These are phyloP conservation scores for Hydrocynus forskahlii DNA, from an alignment of 2,797 vertebrate genomes.

Conservation along the genomic window DNA sequence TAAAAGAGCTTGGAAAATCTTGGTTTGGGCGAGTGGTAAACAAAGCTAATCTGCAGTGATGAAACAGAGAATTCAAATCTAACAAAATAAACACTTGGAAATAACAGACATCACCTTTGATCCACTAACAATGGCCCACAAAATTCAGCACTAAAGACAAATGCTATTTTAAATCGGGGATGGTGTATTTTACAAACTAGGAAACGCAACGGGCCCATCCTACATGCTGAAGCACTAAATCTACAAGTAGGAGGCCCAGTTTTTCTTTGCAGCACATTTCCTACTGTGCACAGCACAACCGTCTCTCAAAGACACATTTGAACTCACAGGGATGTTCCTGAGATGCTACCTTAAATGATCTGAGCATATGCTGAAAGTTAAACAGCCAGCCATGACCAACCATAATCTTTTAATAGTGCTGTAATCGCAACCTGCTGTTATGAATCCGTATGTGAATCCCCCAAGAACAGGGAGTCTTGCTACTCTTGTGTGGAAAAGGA, in stretches of 20 bases:
- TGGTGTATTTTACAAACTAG: constrained; percentile 37
- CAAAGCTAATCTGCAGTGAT: constrained; percentile 57
- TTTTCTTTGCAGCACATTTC: background rate
- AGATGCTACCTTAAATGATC: constrained; percentile 6
- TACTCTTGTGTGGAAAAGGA: background rate
- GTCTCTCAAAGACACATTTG: background rate
- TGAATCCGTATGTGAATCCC: constrained; percentile 1
- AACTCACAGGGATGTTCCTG: background rate
- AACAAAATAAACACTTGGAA: constrained; percentile 56
- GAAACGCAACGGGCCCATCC: constrained; percentile 18
- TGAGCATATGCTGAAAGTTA: constrained; percentile 6
- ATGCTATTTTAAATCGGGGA: constrained; percentile 32
- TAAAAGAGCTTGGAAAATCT: constrained; percentile 54
- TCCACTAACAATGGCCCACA: constrained; percentile 43
- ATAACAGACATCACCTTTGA: constrained; percentile 53
- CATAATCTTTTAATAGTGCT: constrained; percentile 18
- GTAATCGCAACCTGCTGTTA: constrained; percentile 23
- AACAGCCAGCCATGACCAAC: constrained; percentile 1
- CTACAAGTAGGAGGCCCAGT: no score
- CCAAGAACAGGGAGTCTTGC: background rate
- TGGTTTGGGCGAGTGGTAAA: constrained; percentile 57
- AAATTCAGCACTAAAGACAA: constrained; percentile 32
- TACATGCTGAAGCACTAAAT: constrained; percentile 13
- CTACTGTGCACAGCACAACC: background rate
- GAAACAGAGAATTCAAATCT: constrained; percentile 54